These are phyloP conservation scores for Drosophila tsacasi DNA, from an alignment of 1,140 invertebrate species.

Conservation along the genomic window DNA sequence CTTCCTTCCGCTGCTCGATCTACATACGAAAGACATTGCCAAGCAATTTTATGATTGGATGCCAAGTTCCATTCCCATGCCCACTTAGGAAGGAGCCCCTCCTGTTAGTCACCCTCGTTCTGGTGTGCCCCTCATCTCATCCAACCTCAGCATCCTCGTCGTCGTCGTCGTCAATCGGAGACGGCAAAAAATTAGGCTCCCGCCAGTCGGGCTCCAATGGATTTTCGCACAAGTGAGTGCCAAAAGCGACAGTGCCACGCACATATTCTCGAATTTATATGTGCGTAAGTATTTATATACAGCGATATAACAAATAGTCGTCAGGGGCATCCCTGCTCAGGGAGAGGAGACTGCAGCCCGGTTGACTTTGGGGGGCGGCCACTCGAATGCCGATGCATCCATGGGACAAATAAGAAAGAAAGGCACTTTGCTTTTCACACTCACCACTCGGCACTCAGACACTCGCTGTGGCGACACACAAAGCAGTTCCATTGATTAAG, in stretches of 20 bases:
- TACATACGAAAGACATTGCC: constrained; percentile 71
- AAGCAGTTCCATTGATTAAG: constrained; percentile 76
- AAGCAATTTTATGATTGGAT: constrained; percentile 78
- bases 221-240: constrained; percentile 82
- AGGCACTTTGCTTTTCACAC: constrained; percentile 40
- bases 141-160: constrained; percentile 22
- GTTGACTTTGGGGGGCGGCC: constrained; percentile 53
- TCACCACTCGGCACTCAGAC: constrained; percentile 9
- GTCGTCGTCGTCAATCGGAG: constrained; percentile 46
- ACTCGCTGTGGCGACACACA: constrained; percentile 46
- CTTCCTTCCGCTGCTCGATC: constrained; percentile 41
- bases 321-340: constrained; percentile 32
- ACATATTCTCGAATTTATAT: constrained; percentile 27
- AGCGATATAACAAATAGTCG: constrained; percentile 54
- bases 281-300: constrained; percentile 34
- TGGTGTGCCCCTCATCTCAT: constrained; percentile 32
- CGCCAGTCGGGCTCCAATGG: constrained; percentile 80
- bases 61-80: constrained; percentile 58
- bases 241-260: constrained; percentile 70
- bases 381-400: constrained; percentile 72
- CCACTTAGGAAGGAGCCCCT: constrained; percentile 44
- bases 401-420: constrained; percentile 55
- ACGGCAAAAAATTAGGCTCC: constrained; percentile 80
- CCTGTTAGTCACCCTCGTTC: constrained; percentile 19
- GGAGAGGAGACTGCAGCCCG: constrained; percentile 23